Evolutionary conservation across 2,888 invertebrate species (phyloP), one percentile per base, ranked within the genome.

Genomic region (Phymatocera aterrima): DNA sequence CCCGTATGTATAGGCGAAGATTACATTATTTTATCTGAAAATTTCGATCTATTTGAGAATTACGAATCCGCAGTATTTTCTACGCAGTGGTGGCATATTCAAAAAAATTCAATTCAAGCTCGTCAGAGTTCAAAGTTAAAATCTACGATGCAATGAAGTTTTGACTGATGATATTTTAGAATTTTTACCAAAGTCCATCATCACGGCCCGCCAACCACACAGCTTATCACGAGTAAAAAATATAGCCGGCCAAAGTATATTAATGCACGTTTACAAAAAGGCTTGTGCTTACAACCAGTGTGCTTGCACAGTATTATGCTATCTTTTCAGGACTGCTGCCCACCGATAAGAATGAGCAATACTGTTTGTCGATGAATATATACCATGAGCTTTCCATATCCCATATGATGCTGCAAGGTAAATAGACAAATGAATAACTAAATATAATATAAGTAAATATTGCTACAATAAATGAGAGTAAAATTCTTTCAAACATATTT

Each of bases 181-280:
- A 8, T 64, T 64, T 64, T 64, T 37, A 18, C n/a, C 61, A 57
- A 28, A 28, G 28, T 28, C 57, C 18, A 12, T 57, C 28, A 54
- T 54, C 54, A 54, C 54, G 12, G 54, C 24, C 24, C 24, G 31
- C 12, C 43, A 12, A 4, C 31, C 60, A 60, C 12, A 34, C 12
- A 64, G 12, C 61, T 64, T 64, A 64, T 64, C 61, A 64, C 8
- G 37, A 64, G 2, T 10, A 64, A 64, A 64, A 64, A 37, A n/a
- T 64, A 64, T 37, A 34, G 18, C 18, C n/a, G 34, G 37, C 61
- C 37, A 37, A 28, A 64, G n/a, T 64, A 37, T n/a, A 37, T 64
- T 64, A 37, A 64, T 37, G 61, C 21, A 64, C 37, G 28, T 18
- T 21, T 37, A 64, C 37, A n/a, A 64, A 64, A 61, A 64, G 37